Evolutionary conservation across 2,797 vertebrate genomes (phyloP), one percentile per base, ranked within the genome.

Genomic region (Dipus sagitta): DNA sequence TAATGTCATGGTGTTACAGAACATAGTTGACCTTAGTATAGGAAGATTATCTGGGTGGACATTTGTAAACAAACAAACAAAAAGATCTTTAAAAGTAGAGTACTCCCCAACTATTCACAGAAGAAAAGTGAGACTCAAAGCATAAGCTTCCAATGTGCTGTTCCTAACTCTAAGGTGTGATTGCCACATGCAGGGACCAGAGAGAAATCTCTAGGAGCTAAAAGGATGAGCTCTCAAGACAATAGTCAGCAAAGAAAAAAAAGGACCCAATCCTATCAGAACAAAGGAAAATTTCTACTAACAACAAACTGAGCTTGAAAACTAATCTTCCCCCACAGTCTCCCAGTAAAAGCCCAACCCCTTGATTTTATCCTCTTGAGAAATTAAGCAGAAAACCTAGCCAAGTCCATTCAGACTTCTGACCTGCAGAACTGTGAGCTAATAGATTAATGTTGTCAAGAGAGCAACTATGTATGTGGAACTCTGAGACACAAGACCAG

Each of bases 251-350:
- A 52, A 75, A 38, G 38, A 80, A 80, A 42, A 3, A 76, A 3
- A 76, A 88, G 60, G 30, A 58, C 17, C 32, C 64, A 26, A 58
- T 52, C 65, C 26, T 71, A 32, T 14, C 10, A 76, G 15, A 14
- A 82, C 77, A 76, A 71, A 80, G 30, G 75, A 92, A 32, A 78
- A 89, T 68, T 58, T 80, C 65, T 70, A 47, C n/a, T 58, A 74
- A 76, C 23, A 68, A 76, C 9, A 91, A 76, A 77, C 75, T 54
- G 28, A 83, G 13, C 18, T 74, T 88, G 24, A 68, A 82, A 86
- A 18, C 70, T 76, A 1, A 72, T 60, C 58, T 86, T 82, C n/a
- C 68, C 23, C 42, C 18, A 38, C 23, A 91, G 65, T 77, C 21
- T 74, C 14, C 15, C 60, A 75, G 54, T 32, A 86, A 90, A 72